Base-by-base conservation (phyloP, 2,797 vertebrate genomes). In the Megalops cyprinoides region DNA sequence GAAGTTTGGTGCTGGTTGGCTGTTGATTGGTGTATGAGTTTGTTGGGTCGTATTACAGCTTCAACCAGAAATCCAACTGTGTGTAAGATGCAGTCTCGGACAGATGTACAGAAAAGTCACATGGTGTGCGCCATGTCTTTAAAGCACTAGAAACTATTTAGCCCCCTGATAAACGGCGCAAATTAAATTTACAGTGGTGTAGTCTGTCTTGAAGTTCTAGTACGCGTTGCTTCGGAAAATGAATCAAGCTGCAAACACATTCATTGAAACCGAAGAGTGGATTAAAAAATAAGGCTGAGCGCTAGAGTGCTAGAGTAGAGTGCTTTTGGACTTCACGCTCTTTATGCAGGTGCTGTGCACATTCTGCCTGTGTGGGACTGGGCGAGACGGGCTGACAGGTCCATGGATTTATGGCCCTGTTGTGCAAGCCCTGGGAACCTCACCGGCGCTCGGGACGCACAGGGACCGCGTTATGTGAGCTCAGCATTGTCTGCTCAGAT, bases 351-450 rank as follows among this genome's bases (percentile, higher is more conserved):
- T 78, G 76, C 60, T 74, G 55, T 25, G 31, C 76, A 42, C 55
- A 62, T 74, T 56, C 31, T 14, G 14, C 28, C 65, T 67, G 46
- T 69, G 58, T 81, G 89, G 85, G 83, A 49, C 55, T 31, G 60
- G 25, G 31, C 48, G 77, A 65, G 81, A 78, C 9, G 5, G 31
- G 28, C 80, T 81, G 84, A 86, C 85, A 87, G 78, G 34, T 51
- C 20, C n/a, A 56, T 49, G 78, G 85, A 87, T 88, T 87, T 88
- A 88, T 73, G 71, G 69, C 79, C 25, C 62, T 55, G 71, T 84
- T 86, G 55, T 82, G 80, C 62, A 62, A 56, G 34, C 74, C 28
- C 34, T 25, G 15, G 60, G 49, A 56, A 28, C 28, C 48, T 39
- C 18, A 25, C 31, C 25, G 49, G 75, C 37, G 39, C 37, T 34